These are phyloP conservation scores for Polyploca ridens DNA, from an alignment of 2,888 invertebrate genomes.

Conservation along the genomic window DNA sequence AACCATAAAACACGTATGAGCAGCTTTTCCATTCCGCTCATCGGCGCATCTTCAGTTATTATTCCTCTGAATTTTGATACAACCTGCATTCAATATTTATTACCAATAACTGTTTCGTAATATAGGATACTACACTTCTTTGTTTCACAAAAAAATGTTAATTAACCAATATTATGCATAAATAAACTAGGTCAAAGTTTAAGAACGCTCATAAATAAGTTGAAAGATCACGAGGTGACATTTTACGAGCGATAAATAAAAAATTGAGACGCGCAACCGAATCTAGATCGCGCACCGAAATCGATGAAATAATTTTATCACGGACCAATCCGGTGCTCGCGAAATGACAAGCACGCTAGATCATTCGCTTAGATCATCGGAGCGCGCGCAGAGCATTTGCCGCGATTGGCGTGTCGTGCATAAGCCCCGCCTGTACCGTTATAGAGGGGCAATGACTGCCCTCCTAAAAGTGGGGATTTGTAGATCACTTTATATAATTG, in stretches of 20 bases:
- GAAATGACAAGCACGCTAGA: conserved; percentile 81
- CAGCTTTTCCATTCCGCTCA: neutral
- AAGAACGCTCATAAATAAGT: conserved; percentile 31
- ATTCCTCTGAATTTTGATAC: neutral
- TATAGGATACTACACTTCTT: neutral
- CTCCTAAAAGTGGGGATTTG: conserved; percentile 77
- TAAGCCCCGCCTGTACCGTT: conserved; percentile 82
- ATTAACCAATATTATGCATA: conserved; percentile 1
- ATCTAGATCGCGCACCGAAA: conserved; percentile 70
- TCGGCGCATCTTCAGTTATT: neutral
- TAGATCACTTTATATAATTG: conserved; percentile 60
- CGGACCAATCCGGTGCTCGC: conserved; percentile 76
- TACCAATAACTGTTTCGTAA: neutral
- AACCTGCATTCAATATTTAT: neutral
- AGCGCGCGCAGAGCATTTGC: conserved; percentile 63
- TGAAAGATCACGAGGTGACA: conserved; percentile 50
- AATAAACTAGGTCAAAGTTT: conserved; percentile 63
- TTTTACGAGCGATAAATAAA: conserved; percentile 48
- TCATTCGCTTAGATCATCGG: conserved; percentile 80
- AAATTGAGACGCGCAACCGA: conserved; percentile 27
- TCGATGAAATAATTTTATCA: conserved; percentile 59
- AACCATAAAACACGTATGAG: conserved; percentile 69
- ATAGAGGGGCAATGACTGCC: conserved; percentile 77
- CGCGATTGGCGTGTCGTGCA: conserved; percentile 75
- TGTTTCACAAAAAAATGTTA: neutral